Conservation (phyloP, 2,888 invertebrate species). For the Strigamia crassipes region DNA sequence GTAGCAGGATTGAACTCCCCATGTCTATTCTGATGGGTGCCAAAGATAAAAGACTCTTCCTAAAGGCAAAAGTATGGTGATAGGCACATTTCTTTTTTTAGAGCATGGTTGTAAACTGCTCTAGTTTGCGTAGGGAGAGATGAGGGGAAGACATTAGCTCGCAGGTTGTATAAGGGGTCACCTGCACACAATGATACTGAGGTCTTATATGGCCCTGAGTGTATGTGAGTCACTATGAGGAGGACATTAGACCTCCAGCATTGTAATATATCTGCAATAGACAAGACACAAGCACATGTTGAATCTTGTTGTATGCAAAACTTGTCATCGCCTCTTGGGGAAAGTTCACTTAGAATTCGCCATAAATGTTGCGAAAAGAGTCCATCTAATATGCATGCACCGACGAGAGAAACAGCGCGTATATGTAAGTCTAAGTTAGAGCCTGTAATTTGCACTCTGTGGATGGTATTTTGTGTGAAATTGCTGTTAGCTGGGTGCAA, state of each 20-base stretch:
- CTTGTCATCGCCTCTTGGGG: constrained; percentile 39
- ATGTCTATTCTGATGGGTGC: constrained; percentile 39
- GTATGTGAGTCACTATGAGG: constrained; percentile 21
- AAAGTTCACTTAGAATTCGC: constrained; percentile 40
- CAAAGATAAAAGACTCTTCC: constrained; percentile 33
- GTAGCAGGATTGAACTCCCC: constrained; percentile 42
- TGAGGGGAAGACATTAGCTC: constrained; percentile 42
- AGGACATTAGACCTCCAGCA: constrained; percentile 40
- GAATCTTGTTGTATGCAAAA: constrained; percentile 42
- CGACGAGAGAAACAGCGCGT: constrained; percentile 35
- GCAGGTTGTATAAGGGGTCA: constrained; percentile 41
- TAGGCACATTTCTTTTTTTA: constrained; percentile 42
- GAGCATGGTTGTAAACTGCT: constrained; percentile 42
- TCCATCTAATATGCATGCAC: constrained; percentile 42
- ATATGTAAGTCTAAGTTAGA: constrained; percentile 40
- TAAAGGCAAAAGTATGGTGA: constrained; percentile 37
- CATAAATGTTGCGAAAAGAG: constrained; percentile 36
- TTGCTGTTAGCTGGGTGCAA: constrained; percentile 35
- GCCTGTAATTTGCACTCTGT: constrained; percentile 40
- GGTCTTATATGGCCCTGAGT: constrained; percentile 40
- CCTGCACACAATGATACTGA: constrained; percentile 40
- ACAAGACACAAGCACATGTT: constrained; percentile 40
- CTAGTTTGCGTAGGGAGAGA: constrained; percentile 40
- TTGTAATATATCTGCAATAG: constrained; percentile 40
- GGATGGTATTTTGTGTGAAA: constrained; percentile 31